These are phyloP conservation scores for Chunga burmeisteri DNA, from an alignment of 2,113 vertebrate genomes.

Conservation along the genomic window DNA sequence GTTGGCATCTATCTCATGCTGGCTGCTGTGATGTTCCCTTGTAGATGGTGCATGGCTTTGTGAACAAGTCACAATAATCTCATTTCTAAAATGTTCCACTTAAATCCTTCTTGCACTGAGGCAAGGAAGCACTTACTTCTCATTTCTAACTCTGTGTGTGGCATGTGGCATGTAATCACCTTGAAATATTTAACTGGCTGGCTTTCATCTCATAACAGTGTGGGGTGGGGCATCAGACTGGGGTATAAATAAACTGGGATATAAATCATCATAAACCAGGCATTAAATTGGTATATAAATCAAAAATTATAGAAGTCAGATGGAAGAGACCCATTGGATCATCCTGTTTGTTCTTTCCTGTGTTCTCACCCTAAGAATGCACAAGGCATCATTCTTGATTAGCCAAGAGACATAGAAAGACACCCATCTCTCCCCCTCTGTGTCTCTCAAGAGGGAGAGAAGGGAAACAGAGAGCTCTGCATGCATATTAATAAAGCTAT, in stretches of 20 bases:
- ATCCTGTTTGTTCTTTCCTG: slow-evolving; percentile 29
- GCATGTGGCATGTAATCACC: slow-evolving; percentile 19
- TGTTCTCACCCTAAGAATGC: slow-evolving; percentile 35
- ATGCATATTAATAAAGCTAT: slow-evolving; percentile 66
- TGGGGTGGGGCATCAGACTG: neutral
- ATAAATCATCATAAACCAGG: slow-evolving; percentile 50
- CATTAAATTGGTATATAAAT: slow-evolving; percentile 59
- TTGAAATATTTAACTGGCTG: slow-evolving; percentile 31
- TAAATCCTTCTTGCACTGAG: neutral
- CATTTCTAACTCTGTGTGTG: neutral
- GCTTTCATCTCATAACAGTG: neutral
- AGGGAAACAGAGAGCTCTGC: neutral
- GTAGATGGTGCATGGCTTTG: neutral
- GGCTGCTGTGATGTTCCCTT: neutral
- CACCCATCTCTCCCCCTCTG: neutral
- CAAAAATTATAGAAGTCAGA: slow-evolving; percentile 39
- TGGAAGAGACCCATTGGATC: slow-evolving; percentile 35
- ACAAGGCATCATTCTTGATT: slow-evolving; percentile 56
- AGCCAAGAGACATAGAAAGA: slow-evolving; percentile 37
- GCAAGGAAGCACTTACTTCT: slow-evolving; percentile 8
- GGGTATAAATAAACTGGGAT: neutral
- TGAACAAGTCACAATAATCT: neutral
- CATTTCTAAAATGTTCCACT: slow-evolving; percentile 1
- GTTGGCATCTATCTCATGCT: neutral
- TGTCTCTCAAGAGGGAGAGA: slow-evolving; percentile 30